Conservation (phyloP, 2,797 vertebrate genomes). For the Aeoliscus strigatus region DNA sequence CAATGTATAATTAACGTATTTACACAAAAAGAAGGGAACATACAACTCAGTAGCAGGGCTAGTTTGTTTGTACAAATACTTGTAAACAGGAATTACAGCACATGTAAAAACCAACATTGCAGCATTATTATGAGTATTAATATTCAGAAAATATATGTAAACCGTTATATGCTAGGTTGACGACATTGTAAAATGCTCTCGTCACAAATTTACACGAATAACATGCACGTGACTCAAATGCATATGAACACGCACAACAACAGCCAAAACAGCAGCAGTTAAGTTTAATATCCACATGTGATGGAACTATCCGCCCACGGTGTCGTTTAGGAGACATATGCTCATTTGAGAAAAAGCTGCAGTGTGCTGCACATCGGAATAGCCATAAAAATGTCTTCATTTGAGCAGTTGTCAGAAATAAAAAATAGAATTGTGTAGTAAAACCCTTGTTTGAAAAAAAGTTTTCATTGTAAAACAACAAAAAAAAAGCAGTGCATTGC, state of each 20-base stretch:
- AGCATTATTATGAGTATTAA: no score
- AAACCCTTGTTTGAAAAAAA: conserved; percentile 10
- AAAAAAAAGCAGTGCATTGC: conserved; percentile 6
- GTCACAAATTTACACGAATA: no score
- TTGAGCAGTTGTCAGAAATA: conserved; percentile 15
- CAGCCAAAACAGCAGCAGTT: conserved; percentile 23
- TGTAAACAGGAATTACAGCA: no score
- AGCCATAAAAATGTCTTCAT: conserved; percentile 16
- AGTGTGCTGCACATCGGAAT: conserved; percentile 26
- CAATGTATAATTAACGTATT: no score
- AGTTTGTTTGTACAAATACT: no score
- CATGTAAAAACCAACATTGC: no score
- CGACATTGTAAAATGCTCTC: no score
- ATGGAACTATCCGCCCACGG: conserved; percentile 40
- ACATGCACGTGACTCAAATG: neutral
- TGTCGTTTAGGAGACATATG: conserved; percentile 44
- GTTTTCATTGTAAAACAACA: neutral
- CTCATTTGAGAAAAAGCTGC: conserved; percentile 24
- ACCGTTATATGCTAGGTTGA: no score
- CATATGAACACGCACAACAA: conserved; percentile 18
- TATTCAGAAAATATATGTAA: no score
- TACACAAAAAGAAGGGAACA: no score
- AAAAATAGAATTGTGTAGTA: conserved; percentile 8
- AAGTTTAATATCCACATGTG: conserved; percentile 34
- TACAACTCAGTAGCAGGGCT: no score